Evolutionary conservation across 2,797 vertebrate genomes (phyloP).

Genomic region (Enteromius trimaculatus): DNA sequence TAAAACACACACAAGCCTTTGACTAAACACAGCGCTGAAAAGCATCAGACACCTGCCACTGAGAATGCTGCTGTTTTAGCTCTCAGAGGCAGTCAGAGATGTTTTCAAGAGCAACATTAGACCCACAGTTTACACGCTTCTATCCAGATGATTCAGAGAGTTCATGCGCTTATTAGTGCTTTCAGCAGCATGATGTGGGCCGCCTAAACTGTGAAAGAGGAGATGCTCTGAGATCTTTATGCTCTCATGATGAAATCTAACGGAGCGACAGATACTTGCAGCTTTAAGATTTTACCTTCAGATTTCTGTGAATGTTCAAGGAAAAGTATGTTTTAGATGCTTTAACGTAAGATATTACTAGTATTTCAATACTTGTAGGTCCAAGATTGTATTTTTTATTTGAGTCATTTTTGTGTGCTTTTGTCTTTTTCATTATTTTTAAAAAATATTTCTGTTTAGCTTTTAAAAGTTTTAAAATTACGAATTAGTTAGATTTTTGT

Average conservation of each 20-base stretch:
- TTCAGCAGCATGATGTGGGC: background rate
- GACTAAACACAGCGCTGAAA: constrained; percentile 49
- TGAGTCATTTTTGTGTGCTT: background rate
- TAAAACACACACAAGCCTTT: constrained; percentile 30
- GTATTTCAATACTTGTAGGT: too few relatives aligned
- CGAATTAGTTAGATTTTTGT: too few relatives aligned
- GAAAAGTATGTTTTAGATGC: background rate
- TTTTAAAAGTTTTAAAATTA: background rate
- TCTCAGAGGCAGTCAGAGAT: background rate
- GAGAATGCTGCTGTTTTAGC: background rate
- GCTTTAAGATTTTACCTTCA: too few relatives aligned
- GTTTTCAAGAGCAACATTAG: background rate
- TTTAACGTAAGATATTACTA: background rate
- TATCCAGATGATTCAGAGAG: background rate
- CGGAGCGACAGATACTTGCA: background rate
- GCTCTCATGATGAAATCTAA: background rate
- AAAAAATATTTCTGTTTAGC: background rate
- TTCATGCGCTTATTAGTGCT: background rate
- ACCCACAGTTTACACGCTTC: background rate
- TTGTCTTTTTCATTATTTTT: background rate
- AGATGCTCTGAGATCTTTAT: constrained; percentile 10
- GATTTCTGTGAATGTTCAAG: background rate
- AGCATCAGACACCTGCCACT: constrained; percentile 24
- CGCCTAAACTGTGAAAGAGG: background rate
- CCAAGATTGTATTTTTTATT: background rate